Evolutionary conservation across 2,113 vertebrate species (phyloP).

Genomic region (Megalops atlanticus): DNA sequence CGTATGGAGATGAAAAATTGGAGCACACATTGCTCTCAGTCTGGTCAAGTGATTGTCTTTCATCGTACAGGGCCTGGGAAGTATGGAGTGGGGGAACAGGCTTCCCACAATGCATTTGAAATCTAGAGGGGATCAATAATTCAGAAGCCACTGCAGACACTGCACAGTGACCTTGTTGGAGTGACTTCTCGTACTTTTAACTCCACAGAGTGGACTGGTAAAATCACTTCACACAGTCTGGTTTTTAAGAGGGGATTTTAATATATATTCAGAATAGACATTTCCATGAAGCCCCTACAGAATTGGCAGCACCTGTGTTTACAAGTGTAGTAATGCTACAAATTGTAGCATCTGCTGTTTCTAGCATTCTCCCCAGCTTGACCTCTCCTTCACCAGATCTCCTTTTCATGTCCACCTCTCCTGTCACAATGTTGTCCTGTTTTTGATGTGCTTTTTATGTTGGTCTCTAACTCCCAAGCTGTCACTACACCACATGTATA

Average conservation of each 20-base stretch:
- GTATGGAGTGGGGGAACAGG: background rate
- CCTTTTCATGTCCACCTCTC: background rate
- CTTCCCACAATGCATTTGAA: background rate
- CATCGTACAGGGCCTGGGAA: background rate
- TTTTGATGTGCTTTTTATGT: no score
- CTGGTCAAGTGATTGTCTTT: background rate
- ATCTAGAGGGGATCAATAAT: slow-evolving; percentile 7
- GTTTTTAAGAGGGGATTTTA: background rate
- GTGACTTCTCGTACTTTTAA: background rate
- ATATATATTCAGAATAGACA: no score
- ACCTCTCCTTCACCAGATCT: background rate
- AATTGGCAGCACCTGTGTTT: no score
- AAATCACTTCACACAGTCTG: background rate
- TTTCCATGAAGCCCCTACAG: no score
- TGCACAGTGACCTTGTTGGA: background rate
- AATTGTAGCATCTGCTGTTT: no score
- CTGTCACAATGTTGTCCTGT: background rate
- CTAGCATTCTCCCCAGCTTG: background rate
- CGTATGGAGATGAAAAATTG: background rate
- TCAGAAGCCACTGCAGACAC: background rate
- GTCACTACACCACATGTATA: no score
- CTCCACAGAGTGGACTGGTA: background rate
- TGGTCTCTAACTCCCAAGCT: no score
- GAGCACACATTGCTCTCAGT: background rate
- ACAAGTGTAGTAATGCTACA: no score